A percentile compares a stretch with the other conserved stretches of the same genome.
Conservation (phyloP, 2,113 vertebrate genomes). For the Hiodon tergisus region DNA sequence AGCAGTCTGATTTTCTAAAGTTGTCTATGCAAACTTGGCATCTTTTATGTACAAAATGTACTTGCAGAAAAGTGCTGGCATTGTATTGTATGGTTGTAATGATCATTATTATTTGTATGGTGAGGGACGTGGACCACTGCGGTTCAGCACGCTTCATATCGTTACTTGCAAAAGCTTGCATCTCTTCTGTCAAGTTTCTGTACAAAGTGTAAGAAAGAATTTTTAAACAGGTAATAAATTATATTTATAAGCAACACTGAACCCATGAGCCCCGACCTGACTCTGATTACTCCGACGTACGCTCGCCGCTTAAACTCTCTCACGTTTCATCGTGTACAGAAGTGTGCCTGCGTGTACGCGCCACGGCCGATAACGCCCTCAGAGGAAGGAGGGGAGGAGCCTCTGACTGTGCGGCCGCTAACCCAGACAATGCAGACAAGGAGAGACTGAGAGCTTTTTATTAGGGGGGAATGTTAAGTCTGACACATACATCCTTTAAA, state of each 20-base stretch:
- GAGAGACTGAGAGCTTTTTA: slow-evolving; percentile 65
- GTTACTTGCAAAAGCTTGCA: slow-evolving; percentile 43
- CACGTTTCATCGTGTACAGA: no score
- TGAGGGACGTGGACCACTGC: slow-evolving; percentile 66
- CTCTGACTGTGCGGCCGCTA: not conserved
- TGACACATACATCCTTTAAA: slow-evolving; percentile 62
- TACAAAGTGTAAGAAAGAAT: slow-evolving; percentile 98
- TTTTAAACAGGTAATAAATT: slow-evolving; percentile 99
- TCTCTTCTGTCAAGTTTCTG: slow-evolving; percentile 62
- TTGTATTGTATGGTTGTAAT: slow-evolving; percentile 50
- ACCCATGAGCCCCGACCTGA: slow-evolving; percentile 13
- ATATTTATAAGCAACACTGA: slow-evolving; percentile 96
- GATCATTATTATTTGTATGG: slow-evolving; percentile 61
- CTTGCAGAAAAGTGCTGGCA: slow-evolving; percentile 61
- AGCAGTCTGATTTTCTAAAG: no score
- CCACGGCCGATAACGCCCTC: no score
- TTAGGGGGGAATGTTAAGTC: slow-evolving; percentile 67
- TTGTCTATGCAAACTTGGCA: no score
- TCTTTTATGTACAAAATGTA: no score
- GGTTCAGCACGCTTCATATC: slow-evolving; percentile 71
- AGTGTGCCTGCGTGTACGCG: no score
- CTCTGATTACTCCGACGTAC: not conserved
- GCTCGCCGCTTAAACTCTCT: not conserved
- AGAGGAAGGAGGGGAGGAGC: no score
- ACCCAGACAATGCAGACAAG: slow-evolving; percentile 16